Evolutionary conservation across 2,888 invertebrate genomes (phyloP), one percentile per base, ranked within the genome.

Genomic region (Hetaerina titia): DNA sequence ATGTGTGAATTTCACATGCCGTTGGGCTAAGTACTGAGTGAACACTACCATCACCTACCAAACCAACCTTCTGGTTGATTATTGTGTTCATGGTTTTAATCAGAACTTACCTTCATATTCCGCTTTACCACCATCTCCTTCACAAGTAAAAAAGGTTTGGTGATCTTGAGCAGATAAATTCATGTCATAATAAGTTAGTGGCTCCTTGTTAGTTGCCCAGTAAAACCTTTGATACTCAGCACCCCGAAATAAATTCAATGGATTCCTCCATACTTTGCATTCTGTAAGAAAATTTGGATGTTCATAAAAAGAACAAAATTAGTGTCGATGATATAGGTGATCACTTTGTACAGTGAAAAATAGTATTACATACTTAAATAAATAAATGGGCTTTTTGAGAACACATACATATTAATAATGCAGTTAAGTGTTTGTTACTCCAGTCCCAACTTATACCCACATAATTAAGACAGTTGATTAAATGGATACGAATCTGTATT

Each of bases 131-230:
- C 97, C 98, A 96, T 99, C 99, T 92, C 98, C 98, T 96, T 99
- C 99, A 97, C 99, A 99, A 0, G 99, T 99, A 96, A 99, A 99
- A 97, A 99, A 99, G 8, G 99, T 99, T 97, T 99, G 99, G 97
- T 99, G 99, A 97, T 99, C 99, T 97, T 99, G 99, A 45, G 99
- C 99, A 0, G 99, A 99, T 89, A 99, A 97, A 97, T 99, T 99
- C 99, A 99, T 99, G 96, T 99, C 99, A 97, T 99, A 99, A 97
- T 99, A 99, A 0, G 99, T 99, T 89, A 99, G 97, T 0, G 99
- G 99, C 96, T 99, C 99, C 96, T 99, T 99, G 96, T 98, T 98
- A 2, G 99, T 99, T 0, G 98, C 98, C 98, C 98, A 98, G 96
- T 98, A 98, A 96, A 99, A 99, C n/a, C 99, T 97, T 96, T 99